A percentile compares a stretch with the other conserved stretches of the same genome.
phyloP scores from a whole-genome alignment of 2,113 vertebrate genomes.

The Megaleporinus macrocephalus region DNA sequence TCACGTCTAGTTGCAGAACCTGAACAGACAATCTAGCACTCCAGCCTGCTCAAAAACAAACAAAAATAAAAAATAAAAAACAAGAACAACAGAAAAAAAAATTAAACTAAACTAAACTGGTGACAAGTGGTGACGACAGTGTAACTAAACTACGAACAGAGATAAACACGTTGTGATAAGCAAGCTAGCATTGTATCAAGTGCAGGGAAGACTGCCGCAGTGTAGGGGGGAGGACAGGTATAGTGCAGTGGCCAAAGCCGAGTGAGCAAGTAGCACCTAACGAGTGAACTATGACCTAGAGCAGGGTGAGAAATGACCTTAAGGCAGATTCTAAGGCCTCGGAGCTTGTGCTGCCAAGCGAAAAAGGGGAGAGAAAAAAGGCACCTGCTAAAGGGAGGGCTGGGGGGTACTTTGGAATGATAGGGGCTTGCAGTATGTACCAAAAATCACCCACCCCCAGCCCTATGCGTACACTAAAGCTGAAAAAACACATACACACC shows the following conservation, averaged over 20 bases:
- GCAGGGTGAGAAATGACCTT: conserved; percentile 34
- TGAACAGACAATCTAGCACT: not conserved
- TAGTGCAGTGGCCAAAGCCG: conserved; percentile 23
- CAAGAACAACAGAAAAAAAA: not conserved
- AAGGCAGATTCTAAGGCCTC: conserved; percentile 54
- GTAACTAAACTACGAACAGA: conserved; percentile 27
- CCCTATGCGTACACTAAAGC: conserved; percentile 41
- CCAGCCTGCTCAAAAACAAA: not conserved
- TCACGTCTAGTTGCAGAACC: not conserved
- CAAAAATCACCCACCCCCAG: conserved; percentile 51
- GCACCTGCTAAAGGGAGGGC: conserved; percentile 46
- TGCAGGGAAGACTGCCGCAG: conserved; percentile 41
- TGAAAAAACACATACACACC: conserved; percentile 44
- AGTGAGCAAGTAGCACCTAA: conserved; percentile 43
- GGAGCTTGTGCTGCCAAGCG: conserved; percentile 38
- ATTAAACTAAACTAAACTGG: not conserved
- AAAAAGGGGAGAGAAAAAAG: conserved; percentile 30
- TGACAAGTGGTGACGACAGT: not conserved
- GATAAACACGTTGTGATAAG: conserved; percentile 20
- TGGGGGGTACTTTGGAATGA: conserved; percentile 34
- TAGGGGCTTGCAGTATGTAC: conserved; percentile 13
- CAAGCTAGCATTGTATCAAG: not conserved
- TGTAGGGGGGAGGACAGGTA: conserved; percentile 30
- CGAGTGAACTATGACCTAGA: conserved; percentile 31
- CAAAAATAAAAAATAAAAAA: no score